A percentile compares a stretch with the other conserved stretches of the same genome.
phyloP scores from a whole-genome alignment of 92 coral and sea anemone species.

The Phenganax marumi region DNA sequence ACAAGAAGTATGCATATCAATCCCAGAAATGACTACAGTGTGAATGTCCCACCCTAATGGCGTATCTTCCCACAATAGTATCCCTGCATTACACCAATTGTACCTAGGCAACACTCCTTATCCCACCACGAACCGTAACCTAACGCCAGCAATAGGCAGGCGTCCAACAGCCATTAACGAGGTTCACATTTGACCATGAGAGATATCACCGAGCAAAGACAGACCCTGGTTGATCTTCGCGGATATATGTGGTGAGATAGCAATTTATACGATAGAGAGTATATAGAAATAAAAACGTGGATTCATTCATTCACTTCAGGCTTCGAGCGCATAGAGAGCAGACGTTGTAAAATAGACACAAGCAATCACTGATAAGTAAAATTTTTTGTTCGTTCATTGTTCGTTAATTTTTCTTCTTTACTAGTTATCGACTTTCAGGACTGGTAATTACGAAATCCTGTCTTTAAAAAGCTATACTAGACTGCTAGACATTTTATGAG shows the following conservation, averaged over 20 bases:
- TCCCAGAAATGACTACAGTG: slow-evolving; percentile 65
- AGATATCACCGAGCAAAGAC: neutral
- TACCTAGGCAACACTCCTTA: neutral
- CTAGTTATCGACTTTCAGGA: neutral
- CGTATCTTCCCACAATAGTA: neutral
- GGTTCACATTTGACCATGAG: neutral
- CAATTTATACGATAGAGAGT: neutral
- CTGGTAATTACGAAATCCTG: neutral
- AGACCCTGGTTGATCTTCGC: neutral
- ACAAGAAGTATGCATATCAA: slow-evolving; percentile 63
- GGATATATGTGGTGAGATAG: neutral
- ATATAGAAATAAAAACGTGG: too few relatives aligned
- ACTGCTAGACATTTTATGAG: neutral
- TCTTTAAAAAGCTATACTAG: neutral
- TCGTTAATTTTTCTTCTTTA: too few relatives aligned
- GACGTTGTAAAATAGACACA: too few relatives aligned
- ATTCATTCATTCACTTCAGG: too few relatives aligned
- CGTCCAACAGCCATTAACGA: neutral
- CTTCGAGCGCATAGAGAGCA: too few relatives aligned
- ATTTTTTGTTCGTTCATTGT: too few relatives aligned
- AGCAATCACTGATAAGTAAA: too few relatives aligned
- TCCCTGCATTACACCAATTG: neutral
- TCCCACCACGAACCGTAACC: neutral
- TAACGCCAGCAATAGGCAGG: neutral
- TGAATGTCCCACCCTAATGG: neutral